Conservation (phyloP, 2,113 vertebrate genomes). For the Corythaeola cristata region DNA sequence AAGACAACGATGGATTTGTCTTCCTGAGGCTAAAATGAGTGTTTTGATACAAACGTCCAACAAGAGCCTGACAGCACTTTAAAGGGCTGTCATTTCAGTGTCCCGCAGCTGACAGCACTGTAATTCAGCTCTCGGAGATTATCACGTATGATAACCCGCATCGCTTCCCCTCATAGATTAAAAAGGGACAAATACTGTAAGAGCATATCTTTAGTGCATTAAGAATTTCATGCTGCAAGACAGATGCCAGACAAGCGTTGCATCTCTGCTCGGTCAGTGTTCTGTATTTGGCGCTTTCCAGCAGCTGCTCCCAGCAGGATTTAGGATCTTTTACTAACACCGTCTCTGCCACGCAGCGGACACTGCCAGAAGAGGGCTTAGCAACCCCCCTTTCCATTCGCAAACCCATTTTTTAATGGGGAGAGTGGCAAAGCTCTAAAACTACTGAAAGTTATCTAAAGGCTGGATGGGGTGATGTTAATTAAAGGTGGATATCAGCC, state of each 20-base stretch:
- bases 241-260: background rate
- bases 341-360: background rate
- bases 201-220: background rate
- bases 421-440: background rate
- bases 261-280: background rate
- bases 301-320: background rate
- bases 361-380: too few species aligned
- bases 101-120: background rate
- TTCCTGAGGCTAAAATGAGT: background rate
- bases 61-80: background rate
- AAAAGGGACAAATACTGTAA: background rate
- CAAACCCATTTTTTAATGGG: background rate
- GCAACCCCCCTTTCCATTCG: background rate
- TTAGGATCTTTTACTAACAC: background rate
- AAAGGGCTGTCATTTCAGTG: background rate
- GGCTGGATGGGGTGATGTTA: fast-evolving
- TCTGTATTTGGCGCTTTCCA: fast-evolving
- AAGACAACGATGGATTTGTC: background rate
- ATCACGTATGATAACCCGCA: fast-evolving
- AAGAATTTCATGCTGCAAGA: background rate
- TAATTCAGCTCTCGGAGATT: background rate
- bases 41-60: background rate
- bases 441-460: background rate
- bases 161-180: background rate
- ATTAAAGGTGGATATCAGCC: background rate